Conservation (phyloP, 2,797 vertebrate species). For the Helostoma temminkii region DNA sequence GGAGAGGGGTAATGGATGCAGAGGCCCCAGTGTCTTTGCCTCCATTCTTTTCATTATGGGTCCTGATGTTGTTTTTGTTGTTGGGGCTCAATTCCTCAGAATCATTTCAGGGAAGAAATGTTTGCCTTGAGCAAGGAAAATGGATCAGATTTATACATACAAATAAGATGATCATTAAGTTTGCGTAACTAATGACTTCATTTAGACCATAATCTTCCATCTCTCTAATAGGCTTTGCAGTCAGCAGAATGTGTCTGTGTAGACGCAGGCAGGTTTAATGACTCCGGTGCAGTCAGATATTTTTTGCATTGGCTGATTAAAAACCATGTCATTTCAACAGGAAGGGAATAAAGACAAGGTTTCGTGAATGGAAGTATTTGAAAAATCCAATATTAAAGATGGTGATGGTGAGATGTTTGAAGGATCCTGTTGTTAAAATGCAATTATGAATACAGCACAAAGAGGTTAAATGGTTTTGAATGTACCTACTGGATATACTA, state of each 20-base stretch:
- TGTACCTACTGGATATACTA: constrained; percentile 69
- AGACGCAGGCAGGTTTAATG: constrained; percentile 79
- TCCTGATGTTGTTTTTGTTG: constrained; percentile 83
- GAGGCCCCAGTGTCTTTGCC: constrained; percentile 78
- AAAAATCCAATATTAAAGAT: constrained; percentile 80
- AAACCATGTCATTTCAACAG: constrained; percentile 81
- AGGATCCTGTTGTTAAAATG: constrained; percentile 77
- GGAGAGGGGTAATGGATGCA: constrained; percentile 82
- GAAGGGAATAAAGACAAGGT: constrained; percentile 68
- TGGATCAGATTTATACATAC: constrained; percentile 83
- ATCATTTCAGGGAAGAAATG: constrained; percentile 80
- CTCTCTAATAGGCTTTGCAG: constrained; percentile 79
- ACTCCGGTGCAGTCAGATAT: constrained; percentile 81
- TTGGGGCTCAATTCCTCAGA: constrained; percentile 72
- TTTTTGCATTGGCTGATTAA: constrained; percentile 83
- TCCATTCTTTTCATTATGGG: constrained; percentile 75
- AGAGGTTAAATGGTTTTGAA: constrained; percentile 77
- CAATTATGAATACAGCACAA: constrained; percentile 77
- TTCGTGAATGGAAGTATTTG: constrained; percentile 71
- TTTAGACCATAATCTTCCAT: constrained; percentile 87
- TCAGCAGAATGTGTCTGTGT: constrained; percentile 63
- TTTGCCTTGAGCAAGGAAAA: constrained; percentile 79
- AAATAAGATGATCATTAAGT: constrained; percentile 85
- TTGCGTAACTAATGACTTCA: constrained; percentile 88
- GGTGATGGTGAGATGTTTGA: constrained; percentile 75